Base-by-base conservation (phyloP, 2,888 invertebrate species). In the Blastobasis lacticolella region DNA sequence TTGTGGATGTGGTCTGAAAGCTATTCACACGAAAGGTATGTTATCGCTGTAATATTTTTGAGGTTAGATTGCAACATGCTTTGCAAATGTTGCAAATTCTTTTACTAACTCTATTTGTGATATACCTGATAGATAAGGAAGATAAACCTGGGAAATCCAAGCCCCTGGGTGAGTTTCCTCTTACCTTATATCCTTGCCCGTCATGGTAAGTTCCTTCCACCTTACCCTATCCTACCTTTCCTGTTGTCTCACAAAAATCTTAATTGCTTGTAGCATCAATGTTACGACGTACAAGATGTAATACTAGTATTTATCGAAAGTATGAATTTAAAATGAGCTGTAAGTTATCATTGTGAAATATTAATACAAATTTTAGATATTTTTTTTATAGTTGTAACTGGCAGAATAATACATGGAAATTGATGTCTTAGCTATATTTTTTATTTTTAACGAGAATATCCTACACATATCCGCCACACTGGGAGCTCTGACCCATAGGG, bases 21-120 rank as follows among this genome's bases (percentile, higher is more conserved):
- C 86, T 42, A 75, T 92, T 37, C 94, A 94, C 66, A 93, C 92
- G 1, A 94, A 94, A 91, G 92, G 94, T 94, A 89, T 61, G 49
- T 55, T 53, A 50, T 47, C 43, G 47, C 46, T 50, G 41, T 42
- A 49, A 38, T 23, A 60, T 64, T 81, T 23, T 81, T 73, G 60
- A 83, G 82, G 83, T 83, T 82, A 83, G 75, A 82, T 82, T 54
- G 73, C 82, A 73, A 82, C 83, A 82, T 66, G 67, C 73, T 58
- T 51, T 44, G 45, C 51, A 38, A 38, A 44, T 38, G 4, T 10
- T 10, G 1, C n/a, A 46, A 9, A n/a, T 37, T 4, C 37, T 6
- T 10, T 10, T 23, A 41, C 8, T 7, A 38, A 51, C 50, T 51
- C 47, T 38, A 52, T 54, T 48, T 53, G 50, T 56, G 51, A 50